phyloP scores from a whole-genome alignment of 2,888 invertebrate genomes.

The Euspilapteryx auroguttella region DNA sequence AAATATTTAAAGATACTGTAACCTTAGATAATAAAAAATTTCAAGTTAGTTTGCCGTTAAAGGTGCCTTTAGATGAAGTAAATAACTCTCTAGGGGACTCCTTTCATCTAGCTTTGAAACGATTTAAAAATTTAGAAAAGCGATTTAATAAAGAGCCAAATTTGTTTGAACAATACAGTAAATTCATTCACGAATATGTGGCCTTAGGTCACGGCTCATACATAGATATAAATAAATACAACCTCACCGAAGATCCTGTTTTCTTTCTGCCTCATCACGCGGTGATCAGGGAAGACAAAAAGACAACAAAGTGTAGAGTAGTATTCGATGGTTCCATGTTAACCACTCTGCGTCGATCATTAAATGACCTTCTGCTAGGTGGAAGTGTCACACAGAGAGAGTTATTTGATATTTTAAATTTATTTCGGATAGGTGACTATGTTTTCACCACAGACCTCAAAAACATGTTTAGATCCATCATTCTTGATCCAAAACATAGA shows the following conservation, averaged over 20 bases:
- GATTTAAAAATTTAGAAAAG: slow-evolving; percentile 4
- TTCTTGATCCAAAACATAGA: background rate
- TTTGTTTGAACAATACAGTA: slow-evolving; percentile 1
- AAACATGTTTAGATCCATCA: background rate
- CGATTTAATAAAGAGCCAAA: slow-evolving; percentile 3
- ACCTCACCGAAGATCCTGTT: slow-evolving; percentile 4
- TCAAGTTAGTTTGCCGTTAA: slow-evolving; percentile 5
- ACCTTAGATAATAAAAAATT: slow-evolving; percentile 3
- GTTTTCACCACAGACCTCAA: background rate
- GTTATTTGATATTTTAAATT: slow-evolving; percentile 1
- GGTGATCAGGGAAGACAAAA: too few relatives aligned
- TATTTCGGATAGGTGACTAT: background rate
- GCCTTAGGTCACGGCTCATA: slow-evolving; percentile 3
- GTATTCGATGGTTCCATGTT: slow-evolving; percentile 2
- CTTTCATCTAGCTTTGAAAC: slow-evolving; percentile 2
- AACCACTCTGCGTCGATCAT: background rate
- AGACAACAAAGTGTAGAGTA: background rate
- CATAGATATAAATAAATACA: slow-evolving; percentile 1
- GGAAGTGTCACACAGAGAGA: background rate
- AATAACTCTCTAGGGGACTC: slow-evolving; percentile 3
- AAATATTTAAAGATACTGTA: too few relatives aligned
- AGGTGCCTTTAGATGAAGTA: slow-evolving; percentile 2
- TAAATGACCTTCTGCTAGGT: slow-evolving; percentile 1
- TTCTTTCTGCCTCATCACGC: slow-evolving; percentile 4
- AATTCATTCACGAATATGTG: slow-evolving; percentile 6